Conservation (phyloP, 2,888 invertebrate species). For the Mylabris sibirica region DNA sequence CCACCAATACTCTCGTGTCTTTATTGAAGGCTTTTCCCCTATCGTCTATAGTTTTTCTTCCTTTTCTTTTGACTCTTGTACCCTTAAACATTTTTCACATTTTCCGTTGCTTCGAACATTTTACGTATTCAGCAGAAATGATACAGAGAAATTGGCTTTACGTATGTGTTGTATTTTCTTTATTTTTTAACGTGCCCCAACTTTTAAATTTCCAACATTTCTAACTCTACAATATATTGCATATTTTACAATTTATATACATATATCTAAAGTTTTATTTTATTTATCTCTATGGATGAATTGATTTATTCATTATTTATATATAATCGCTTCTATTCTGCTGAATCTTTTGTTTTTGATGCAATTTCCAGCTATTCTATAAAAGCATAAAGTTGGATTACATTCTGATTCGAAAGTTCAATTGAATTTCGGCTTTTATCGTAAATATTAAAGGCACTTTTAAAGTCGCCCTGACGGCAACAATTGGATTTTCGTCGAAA, state of each 20-base stretch:
- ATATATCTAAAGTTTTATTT: not conserved
- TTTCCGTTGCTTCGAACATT: slow-evolving; percentile 36
- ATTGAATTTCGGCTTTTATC: slow-evolving; percentile 10
- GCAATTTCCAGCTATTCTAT: not conserved
- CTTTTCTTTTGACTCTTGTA: slow-evolving; percentile 35
- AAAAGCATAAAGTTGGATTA: slow-evolving; percentile 1
- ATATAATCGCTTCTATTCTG: not conserved
- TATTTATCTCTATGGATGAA: not conserved
- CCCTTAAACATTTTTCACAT: slow-evolving; percentile 43
- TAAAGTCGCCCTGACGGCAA: slow-evolving; percentile 1
- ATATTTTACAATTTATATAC: not conserved
- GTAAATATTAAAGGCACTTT: slow-evolving; percentile 1
- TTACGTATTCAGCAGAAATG: slow-evolving; percentile 40
- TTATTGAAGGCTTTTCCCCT: slow-evolving; percentile 38
- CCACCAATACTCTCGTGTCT: slow-evolving; percentile 24
- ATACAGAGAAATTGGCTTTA: slow-evolving; percentile 41
- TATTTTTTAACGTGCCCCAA: slow-evolving; percentile 44
- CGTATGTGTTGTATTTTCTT: slow-evolving; percentile 42
- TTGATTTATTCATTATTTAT: not conserved
- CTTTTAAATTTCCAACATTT: slow-evolving; percentile 31
- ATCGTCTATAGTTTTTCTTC: slow-evolving; percentile 6
- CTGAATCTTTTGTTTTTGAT: not conserved
- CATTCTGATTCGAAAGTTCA: not conserved
- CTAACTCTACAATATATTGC: slow-evolving; percentile 14
- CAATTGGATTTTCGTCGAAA: not conserved